Evolutionary conservation across 2,113 vertebrate species (phyloP).

Genomic region (Thunnus maccoyii): DNA sequence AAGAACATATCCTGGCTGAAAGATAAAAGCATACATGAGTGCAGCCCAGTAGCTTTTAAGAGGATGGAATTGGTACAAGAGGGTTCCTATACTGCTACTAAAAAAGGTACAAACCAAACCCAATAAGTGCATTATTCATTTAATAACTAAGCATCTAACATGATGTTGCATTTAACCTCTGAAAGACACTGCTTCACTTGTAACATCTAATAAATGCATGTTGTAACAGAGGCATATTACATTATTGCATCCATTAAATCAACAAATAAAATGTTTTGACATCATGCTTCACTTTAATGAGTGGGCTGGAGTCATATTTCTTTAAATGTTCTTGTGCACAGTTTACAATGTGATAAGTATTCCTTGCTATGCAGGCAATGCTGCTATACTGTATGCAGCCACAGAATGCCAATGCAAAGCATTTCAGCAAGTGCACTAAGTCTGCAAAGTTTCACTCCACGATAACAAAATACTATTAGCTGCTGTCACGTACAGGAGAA

Average conservation of each 20-base stretch:
- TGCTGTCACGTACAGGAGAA: constrained; percentile 91
- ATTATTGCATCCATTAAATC: constrained; percentile 58
- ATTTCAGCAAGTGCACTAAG: constrained; percentile 76
- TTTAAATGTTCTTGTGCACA: constrained; percentile 51
- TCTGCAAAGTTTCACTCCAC: constrained; percentile 89
- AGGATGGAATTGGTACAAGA: constrained; percentile 80
- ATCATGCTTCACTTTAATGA: constrained; percentile 59
- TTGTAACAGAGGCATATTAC: constrained; percentile 40
- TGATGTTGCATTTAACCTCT: constrained; percentile 74
- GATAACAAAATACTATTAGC: constrained; percentile 97
- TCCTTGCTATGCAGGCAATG: constrained; percentile 27
- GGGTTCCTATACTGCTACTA: constrained; percentile 59
- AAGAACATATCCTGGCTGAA: constrained; percentile 82
- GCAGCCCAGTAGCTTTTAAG: constrained; percentile 82
- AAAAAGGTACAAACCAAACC: constrained; percentile 63
- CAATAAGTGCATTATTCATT: constrained; percentile 71
- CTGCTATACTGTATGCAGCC: constrained; percentile 37
- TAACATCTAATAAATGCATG: constrained; percentile 24
- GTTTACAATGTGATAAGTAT: constrained; percentile 50
- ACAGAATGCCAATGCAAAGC: constrained; percentile 69
- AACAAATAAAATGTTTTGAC: constrained; percentile 56
- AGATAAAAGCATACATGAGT: constrained; percentile 84
- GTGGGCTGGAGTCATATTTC: constrained; percentile 47
- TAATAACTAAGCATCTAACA: constrained; percentile 67
- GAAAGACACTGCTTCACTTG: constrained; percentile 17